These are phyloP conservation scores for Mesorhabditis sp. DNA, from an alignment of 2,888 invertebrate genomes.

Conservation along the genomic window DNA sequence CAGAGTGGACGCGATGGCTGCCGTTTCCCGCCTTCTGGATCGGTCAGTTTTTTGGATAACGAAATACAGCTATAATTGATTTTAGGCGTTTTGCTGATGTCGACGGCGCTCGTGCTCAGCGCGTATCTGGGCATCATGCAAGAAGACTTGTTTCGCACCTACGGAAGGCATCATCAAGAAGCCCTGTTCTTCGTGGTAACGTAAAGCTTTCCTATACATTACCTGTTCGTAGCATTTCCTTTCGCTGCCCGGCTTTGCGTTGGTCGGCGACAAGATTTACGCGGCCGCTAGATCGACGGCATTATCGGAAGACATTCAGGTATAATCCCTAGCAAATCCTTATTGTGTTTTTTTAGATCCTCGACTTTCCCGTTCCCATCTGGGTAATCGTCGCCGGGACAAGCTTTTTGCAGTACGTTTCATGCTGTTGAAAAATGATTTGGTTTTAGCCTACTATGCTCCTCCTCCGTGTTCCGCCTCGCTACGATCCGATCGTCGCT, in stretches of 20 bases:
- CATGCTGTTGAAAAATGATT: background rate
- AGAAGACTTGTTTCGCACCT: constrained; percentile 61
- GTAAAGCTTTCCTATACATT: background rate
- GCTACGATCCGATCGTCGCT: constrained; percentile 81
- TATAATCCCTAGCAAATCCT: background rate
- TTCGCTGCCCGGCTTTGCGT: constrained; percentile 81
- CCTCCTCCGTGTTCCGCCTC: constrained; percentile 78
- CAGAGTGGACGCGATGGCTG: constrained; percentile 17
- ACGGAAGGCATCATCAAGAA: constrained; percentile 70
- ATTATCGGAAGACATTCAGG: constrained; percentile 56
- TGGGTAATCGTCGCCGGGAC: constrained; percentile 61
- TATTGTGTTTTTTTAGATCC: constrained; percentile 55
- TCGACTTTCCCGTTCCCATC: constrained; percentile 67
- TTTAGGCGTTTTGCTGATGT: constrained; percentile 67
- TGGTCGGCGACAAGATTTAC: constrained; percentile 74
- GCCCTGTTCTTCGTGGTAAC: constrained; percentile 51
- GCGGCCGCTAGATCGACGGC: constrained; percentile 73
- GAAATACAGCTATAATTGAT: background rate
- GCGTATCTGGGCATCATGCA: constrained; percentile 69
- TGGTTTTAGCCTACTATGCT: constrained; percentile 70
- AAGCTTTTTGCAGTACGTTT: constrained; percentile 36
- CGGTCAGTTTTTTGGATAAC: constrained; percentile 16
- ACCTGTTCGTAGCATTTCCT: constrained; percentile 71
- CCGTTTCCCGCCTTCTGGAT: constrained; percentile 34
- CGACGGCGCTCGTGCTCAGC: constrained; percentile 82